phyloP scores from a whole-genome alignment of 2,797 vertebrate species.

The Myotis daubentonii region DNA sequence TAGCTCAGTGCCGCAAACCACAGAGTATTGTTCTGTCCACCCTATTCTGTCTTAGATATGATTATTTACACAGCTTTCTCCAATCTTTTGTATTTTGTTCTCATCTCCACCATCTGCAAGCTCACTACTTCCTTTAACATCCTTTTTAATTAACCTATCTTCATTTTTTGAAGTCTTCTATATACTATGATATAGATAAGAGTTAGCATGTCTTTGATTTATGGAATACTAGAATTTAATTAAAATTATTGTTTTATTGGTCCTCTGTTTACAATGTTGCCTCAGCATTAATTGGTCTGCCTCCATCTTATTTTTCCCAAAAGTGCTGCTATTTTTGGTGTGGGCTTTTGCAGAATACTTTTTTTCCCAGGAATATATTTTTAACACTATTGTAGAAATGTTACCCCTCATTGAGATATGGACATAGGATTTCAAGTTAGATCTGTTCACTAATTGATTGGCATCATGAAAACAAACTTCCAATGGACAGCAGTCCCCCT shows the following conservation, averaged over 20 bases:
- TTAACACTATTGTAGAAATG: not conserved
- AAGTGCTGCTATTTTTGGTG: slow-evolving; percentile 11
- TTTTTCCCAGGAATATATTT: not conserved
- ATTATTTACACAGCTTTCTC: not conserved
- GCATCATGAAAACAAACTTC: slow-evolving; percentile 21
- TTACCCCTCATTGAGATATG: not conserved
- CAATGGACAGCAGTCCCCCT: not conserved
- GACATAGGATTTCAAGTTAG: not conserved
- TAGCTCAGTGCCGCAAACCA: not conserved
- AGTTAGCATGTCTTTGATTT: not conserved
- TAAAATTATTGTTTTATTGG: slow-evolving; percentile 18
- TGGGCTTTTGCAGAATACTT: slow-evolving; percentile 28
- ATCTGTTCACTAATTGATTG: slow-evolving; percentile 33
- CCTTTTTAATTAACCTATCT: not conserved
- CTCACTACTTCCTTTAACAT: not conserved
- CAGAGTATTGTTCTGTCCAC: not conserved
- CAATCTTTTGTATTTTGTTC: not conserved
- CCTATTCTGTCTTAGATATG: not conserved
- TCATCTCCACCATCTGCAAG: not conserved
- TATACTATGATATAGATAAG: not conserved
- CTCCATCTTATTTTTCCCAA: slow-evolving; percentile 1
- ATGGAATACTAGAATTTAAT: slow-evolving; percentile 2
- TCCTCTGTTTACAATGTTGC: not conserved
- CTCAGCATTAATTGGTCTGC: not conserved
- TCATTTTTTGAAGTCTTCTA: not conserved